These are phyloP conservation scores for Artibeus jamaicensis DNA, from an alignment of 2,797 vertebrate species.

Conservation along the genomic window DNA sequence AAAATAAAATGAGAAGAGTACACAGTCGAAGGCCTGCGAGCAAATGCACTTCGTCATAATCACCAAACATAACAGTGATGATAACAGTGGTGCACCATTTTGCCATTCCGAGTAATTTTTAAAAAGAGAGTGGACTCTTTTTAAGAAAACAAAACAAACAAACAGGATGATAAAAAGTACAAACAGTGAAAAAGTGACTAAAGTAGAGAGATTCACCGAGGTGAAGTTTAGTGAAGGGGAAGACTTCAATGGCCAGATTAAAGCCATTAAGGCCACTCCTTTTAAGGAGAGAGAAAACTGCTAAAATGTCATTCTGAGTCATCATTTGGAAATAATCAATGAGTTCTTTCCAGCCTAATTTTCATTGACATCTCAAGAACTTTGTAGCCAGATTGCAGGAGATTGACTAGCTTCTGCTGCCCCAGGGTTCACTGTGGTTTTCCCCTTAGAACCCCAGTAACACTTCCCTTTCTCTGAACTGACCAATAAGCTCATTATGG, in stretches of 20 bases:
- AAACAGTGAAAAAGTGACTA: not conserved
- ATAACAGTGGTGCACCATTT: not conserved
- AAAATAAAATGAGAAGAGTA: not conserved
- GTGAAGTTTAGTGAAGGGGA: not conserved
- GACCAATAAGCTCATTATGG: not conserved
- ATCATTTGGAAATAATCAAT: not conserved
- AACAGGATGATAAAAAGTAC: not conserved
- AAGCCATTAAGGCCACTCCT: too few species aligned
- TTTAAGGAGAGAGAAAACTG: not conserved
- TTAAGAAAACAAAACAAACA: not conserved
- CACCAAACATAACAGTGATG: not conserved
- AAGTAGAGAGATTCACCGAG: rapidly evolving
- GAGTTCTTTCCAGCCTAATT: not conserved
- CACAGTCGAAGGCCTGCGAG: not conserved
- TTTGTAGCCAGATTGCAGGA: not conserved
- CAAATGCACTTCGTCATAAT: not conserved
- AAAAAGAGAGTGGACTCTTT: too few species aligned
- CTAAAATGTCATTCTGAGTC: not conserved
- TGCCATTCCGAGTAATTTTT: not conserved
- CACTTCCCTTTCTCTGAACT: not conserved
- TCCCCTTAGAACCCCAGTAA: rapidly evolving
- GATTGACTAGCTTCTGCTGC: not conserved
- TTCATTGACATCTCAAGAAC: not conserved
- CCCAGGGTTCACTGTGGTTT: not conserved
- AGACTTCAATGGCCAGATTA: not conserved